These are phyloP conservation scores for Andricus quercusramuli DNA, from an alignment of 2,888 invertebrate species.

Conservation along the genomic window DNA sequence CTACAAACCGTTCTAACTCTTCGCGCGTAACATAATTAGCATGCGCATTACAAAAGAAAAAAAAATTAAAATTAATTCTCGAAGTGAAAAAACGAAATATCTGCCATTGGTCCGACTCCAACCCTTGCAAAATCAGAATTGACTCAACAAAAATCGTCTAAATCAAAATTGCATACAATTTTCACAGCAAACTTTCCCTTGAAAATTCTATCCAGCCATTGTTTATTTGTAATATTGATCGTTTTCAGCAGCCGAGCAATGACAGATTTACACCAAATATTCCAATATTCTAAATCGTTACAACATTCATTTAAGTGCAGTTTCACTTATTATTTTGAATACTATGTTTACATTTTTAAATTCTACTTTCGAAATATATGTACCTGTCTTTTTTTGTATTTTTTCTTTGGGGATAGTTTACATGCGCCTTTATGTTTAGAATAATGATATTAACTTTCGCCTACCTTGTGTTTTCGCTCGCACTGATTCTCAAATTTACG, in stretches of 20 bases:
- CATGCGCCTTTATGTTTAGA: conserved; percentile 60
- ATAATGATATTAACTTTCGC: conserved; percentile 55
- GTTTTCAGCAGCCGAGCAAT: conserved; percentile 56
- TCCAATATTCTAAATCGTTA: conserved; percentile 70
- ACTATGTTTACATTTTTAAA: conserved; percentile 73
- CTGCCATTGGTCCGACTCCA: conserved; percentile 63
- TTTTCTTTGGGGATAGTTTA: conserved; percentile 59
- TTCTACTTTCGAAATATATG: conserved; percentile 73
- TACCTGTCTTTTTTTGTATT: conserved; percentile 59
- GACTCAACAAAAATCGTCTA: not conserved
- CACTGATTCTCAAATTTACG: conserved; percentile 67
- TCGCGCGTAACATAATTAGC: conserved; percentile 59
- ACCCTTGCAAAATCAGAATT: conserved; percentile 44
- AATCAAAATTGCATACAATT: not conserved
- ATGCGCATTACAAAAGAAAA: conserved; percentile 45
- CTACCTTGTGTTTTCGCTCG: conserved; percentile 70
- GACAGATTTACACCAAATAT: conserved; percentile 69
- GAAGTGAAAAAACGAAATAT: conserved; percentile 61
- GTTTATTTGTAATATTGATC: conserved; percentile 11
- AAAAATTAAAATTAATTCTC: conserved; percentile 64
- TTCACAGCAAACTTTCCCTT: conserved; percentile 5
- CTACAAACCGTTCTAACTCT: conserved; percentile 61
- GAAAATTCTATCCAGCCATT: not conserved
- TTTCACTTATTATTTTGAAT: conserved; percentile 73
- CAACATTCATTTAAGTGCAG: conserved; percentile 72